phyloP scores from a whole-genome alignment of 1,140 invertebrate species.

The Thalassaphorura encarpata region DNA sequence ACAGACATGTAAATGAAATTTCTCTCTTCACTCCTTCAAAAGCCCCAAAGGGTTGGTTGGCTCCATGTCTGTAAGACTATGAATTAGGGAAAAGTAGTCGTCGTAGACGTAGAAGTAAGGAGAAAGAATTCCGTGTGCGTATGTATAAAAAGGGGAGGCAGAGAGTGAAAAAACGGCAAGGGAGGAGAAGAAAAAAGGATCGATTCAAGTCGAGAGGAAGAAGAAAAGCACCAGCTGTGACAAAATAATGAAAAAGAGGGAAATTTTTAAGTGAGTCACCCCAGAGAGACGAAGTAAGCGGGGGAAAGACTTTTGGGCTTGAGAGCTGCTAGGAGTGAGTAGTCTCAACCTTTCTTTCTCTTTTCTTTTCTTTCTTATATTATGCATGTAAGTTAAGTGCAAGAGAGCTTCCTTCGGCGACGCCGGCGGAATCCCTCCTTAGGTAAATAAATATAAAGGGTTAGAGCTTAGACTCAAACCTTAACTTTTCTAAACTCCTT shows the following conservation, averaged over 20 bases:
- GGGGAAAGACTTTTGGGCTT: too few relatives aligned
- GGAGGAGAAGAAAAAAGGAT: not conserved
- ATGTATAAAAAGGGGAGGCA: too few relatives aligned
- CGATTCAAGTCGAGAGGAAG: conserved; percentile 14
- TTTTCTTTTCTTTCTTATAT: conserved; percentile 4
- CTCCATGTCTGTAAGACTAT: too few relatives aligned
- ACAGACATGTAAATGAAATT: conserved; percentile 17
- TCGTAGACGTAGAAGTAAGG: not conserved
- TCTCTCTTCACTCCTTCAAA: conserved; percentile 9
- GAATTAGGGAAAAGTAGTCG: not conserved
- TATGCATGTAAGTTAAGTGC: conserved; percentile 15
- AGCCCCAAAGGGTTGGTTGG: not conserved
- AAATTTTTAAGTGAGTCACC: conserved; percentile 21
- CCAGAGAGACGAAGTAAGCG: conserved; percentile 1
- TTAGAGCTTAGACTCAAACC: too few relatives aligned
- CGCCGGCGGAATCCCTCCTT: too few relatives aligned
- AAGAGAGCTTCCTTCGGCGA: conserved; percentile 8
- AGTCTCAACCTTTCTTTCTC: too few relatives aligned
- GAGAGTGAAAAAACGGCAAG: not conserved
- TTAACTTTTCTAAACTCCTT: too few relatives aligned
- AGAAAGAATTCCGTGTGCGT: too few relatives aligned
- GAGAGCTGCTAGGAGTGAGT: too few relatives aligned
- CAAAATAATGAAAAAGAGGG: conserved; percentile 20
- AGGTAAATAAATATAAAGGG: too few relatives aligned
- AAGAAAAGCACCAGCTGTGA: conserved; percentile 20